Evolutionary conservation across 2,888 invertebrate species (phyloP).

Genomic region (Mactromeris polynyma): DNA sequence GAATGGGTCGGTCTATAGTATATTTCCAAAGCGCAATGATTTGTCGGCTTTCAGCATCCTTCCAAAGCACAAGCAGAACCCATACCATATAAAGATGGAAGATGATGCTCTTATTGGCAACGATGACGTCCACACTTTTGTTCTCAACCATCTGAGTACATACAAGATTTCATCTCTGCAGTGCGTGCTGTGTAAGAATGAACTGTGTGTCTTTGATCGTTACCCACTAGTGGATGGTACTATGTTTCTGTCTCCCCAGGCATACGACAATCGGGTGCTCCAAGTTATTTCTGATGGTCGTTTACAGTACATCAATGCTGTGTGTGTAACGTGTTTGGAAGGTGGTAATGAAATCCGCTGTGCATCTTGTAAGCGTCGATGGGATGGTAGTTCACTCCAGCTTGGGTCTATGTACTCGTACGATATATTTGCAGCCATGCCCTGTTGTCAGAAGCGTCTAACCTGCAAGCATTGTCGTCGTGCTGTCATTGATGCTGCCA

Average conservation of each 20-base stretch:
- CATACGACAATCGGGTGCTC: slow-evolving; percentile 91
- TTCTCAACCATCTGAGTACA: slow-evolving; percentile 96
- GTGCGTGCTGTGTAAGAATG: slow-evolving; percentile 94
- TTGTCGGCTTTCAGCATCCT: slow-evolving; percentile 93
- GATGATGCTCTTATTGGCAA: slow-evolving; percentile 99
- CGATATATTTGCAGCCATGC: slow-evolving; percentile 98
- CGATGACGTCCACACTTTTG: slow-evolving; percentile 98
- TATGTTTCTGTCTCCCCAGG: slow-evolving; percentile 98
- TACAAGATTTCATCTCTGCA: slow-evolving; percentile 95
- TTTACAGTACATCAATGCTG: slow-evolving; percentile 95
- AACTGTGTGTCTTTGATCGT: slow-evolving; percentile 97
- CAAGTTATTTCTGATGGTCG: slow-evolving; percentile 91
- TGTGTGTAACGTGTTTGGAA: slow-evolving; percentile 96
- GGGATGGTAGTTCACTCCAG: slow-evolving; percentile 95
- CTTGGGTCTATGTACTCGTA: slow-evolving; percentile 99
- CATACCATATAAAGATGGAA: slow-evolving; percentile 99
- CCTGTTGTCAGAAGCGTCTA: slow-evolving; percentile 97
- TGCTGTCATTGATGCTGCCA: slow-evolving; percentile 94
- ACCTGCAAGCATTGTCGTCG: slow-evolving; percentile 98
- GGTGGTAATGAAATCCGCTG: slow-evolving; percentile 89
- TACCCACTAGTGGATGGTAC: slow-evolving; percentile 99
- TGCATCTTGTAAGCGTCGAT: slow-evolving; percentile 83
- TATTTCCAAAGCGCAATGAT: slow-evolving; percentile 97
- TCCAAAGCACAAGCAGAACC: slow-evolving; percentile 98
- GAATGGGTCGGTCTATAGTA: slow-evolving; percentile 87